These are phyloP conservation scores for Hoplostethus atlanticus DNA, from an alignment of 2,797 vertebrate genomes.

Conservation along the genomic window DNA sequence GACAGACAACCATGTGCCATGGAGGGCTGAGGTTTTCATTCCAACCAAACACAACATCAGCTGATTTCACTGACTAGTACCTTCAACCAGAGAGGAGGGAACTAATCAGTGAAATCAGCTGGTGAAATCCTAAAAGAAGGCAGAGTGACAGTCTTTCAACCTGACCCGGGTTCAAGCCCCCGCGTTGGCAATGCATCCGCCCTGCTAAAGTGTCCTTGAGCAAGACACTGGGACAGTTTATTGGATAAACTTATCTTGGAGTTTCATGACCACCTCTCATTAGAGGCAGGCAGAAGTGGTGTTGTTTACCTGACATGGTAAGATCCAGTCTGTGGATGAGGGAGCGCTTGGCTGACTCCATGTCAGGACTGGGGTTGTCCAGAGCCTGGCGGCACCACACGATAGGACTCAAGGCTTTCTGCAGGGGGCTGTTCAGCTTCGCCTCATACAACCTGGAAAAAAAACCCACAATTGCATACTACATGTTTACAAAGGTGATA, in stretches of 20 bases:
- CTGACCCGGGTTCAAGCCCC: background rate
- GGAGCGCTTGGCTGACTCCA: slow-evolving; percentile 97
- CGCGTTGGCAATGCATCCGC: too few species aligned
- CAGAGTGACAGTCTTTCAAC: background rate
- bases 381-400: slow-evolving; percentile 98
- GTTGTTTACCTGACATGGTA: slow-evolving; percentile 93
- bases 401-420: slow-evolving; percentile 92
- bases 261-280: background rate
- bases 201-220: too few species aligned
- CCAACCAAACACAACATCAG: too few species aligned
- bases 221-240: background rate
- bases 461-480: slow-evolving; percentile 5
- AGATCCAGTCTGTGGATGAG: slow-evolving; percentile 97
- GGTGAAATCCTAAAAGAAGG: too few species aligned
- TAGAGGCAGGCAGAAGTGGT: background rate
- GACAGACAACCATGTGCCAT: too few species aligned
- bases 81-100: too few species aligned
- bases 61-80: too few species aligned
- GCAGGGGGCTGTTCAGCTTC: slow-evolving; percentile 92
- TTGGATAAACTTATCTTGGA: background rate
- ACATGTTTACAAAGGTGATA: background rate
- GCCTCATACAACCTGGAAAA: slow-evolving; percentile 92
- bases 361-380: slow-evolving; percentile 96
- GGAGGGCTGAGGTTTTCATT: too few species aligned
- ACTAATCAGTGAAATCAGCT: too few species aligned